Conservation (phyloP, 23 tunicate species). For the Styela clava region DNA sequence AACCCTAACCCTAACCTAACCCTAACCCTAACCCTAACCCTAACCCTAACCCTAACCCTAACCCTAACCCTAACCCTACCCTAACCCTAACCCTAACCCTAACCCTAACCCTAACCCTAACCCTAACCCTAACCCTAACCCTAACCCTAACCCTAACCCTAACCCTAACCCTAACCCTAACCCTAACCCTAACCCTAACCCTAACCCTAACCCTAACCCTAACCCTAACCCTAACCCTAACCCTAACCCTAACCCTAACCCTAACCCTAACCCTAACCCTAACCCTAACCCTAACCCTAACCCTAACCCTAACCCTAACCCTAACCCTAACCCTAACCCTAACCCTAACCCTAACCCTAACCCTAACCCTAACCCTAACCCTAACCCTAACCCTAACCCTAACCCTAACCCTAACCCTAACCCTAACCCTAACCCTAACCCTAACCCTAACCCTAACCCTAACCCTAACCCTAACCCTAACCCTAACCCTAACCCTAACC, state of each 20-base stretch:
- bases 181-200: conserved; percentile 55
- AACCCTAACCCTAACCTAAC: conserved; percentile 33
- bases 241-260: conserved; percentile 42
- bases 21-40: conserved; percentile 29
- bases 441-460: conserved; percentile 12
- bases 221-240: conserved; percentile 36
- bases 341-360: conserved; percentile 25
- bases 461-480: conserved; percentile 18
- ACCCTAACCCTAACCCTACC: conserved; percentile 37
- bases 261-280: conserved; percentile 46
- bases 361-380: conserved; percentile 30
- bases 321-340: conserved; percentile 32
- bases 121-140: conserved; percentile 43
- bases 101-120: conserved; percentile 43
- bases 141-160: conserved; percentile 46
- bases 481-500: conserved; percentile 29
- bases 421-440: conserved; percentile 33
- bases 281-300: conserved; percentile 35
- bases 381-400: conserved; percentile 30
- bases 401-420: conserved; percentile 20
- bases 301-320: conserved; percentile 38
- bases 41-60: conserved; percentile 28
- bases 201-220: conserved; percentile 49
- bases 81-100: conserved; percentile 53
- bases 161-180: conserved; percentile 51